Evolutionary conservation across 2,888 invertebrate genomes (phyloP).

Genomic region (Beris chalybata): DNA sequence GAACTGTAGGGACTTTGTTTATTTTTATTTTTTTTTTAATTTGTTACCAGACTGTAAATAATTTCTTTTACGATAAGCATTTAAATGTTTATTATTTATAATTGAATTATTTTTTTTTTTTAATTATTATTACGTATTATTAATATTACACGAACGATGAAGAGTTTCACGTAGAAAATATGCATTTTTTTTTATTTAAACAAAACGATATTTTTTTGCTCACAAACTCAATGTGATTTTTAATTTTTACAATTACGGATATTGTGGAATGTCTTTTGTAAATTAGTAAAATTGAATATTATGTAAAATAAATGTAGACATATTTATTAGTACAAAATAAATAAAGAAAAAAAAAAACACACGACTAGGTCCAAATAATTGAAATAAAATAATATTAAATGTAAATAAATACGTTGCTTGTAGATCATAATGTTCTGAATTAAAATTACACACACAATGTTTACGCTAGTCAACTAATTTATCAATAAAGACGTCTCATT

Average conservation of each 20-base stretch:
- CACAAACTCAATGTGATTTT: conserved; percentile 36
- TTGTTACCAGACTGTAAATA: conserved; percentile 31
- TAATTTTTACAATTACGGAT: conserved; percentile 11
- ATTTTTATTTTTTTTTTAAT: not conserved
- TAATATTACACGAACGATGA: conserved; percentile 14
- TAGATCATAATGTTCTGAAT: not conserved
- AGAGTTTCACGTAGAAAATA: conserved; percentile 24
- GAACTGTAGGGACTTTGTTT: conserved; percentile 62
- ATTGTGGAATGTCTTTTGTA: no score
- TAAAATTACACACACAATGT: conserved; percentile 18
- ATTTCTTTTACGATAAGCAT: conserved; percentile 7
- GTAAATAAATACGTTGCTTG: not conserved
- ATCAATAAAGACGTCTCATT: conserved; percentile 31
- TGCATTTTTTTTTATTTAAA: conserved; percentile 6
- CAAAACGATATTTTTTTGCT: conserved; percentile 30
- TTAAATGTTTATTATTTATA: conserved; percentile 17
- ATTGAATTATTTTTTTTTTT: no score
- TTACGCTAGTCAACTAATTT: conserved; percentile 35
- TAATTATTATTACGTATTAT: conserved; percentile 13
- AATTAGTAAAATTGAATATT: no score
- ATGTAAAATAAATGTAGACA: not conserved
- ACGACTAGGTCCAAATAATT: not conserved
- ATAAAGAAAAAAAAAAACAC: not conserved
- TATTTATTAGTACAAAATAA: conserved; percentile 5
- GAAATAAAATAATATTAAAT: not conserved